These are phyloP conservation scores for Nephila pilipes DNA, from an alignment of 1,140 invertebrate species.

Conservation along the genomic window DNA sequence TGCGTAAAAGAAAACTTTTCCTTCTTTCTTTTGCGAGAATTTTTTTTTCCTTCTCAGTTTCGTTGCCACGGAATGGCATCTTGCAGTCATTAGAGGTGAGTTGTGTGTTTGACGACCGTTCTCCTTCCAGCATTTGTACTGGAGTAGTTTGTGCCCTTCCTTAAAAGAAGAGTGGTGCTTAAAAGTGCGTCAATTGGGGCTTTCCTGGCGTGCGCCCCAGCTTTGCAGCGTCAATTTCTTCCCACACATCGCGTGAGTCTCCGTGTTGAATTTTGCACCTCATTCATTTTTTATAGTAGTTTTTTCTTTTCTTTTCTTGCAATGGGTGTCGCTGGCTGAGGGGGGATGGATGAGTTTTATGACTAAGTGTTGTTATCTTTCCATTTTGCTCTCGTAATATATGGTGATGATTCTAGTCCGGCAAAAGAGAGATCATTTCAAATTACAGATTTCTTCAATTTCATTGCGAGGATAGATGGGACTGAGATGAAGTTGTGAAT, in stretches of 20 bases:
- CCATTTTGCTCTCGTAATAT: constrained; percentile 12
- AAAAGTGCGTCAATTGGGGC: constrained; percentile 58
- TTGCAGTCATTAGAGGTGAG: constrained; percentile 65
- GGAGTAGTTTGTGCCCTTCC: neutral
- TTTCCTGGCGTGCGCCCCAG: constrained; percentile 24
- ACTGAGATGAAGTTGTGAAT: neutral
- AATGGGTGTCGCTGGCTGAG: neutral
- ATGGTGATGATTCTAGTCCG: constrained; percentile 20
- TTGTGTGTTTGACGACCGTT: constrained; percentile 50
- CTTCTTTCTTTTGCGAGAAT: constrained; percentile 9
- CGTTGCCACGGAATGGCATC: constrained; percentile 34
- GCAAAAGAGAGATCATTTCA: neutral
- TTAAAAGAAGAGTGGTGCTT: constrained; percentile 58
- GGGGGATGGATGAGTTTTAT: neutral
- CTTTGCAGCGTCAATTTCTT: constrained; percentile 55
- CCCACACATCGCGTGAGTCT: constrained; percentile 43
- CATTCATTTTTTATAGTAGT: constrained; percentile 44
- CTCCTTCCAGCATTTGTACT: constrained; percentile 37
- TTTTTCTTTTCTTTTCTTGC: neutral
- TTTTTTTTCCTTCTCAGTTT: constrained; percentile 39
- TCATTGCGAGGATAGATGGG: neutral
- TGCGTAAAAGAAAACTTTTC: constrained; percentile 66
- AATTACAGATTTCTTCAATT: neutral
- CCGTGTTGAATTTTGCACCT: constrained; percentile 53
- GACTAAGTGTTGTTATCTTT: constrained; percentile 36